phyloP scores from a whole-genome alignment of 2,888 invertebrate species.

The Microplitis manilae region DNA sequence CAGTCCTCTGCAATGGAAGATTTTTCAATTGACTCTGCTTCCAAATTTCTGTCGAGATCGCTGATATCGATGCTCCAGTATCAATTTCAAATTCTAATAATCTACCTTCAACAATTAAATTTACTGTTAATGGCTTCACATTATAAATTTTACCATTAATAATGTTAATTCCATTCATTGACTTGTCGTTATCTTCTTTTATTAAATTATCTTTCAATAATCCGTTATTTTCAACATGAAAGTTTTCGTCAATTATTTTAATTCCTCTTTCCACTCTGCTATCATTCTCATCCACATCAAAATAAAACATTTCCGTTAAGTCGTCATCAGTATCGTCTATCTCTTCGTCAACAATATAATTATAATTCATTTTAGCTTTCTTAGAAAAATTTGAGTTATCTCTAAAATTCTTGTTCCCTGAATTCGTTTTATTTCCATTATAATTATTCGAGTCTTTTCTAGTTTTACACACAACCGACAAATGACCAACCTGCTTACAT shows the following conservation, averaged over 20 bases:
- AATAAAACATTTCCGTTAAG: not conserved
- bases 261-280: not conserved
- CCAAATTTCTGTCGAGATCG: not conserved
- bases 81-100: not conserved
- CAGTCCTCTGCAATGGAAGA: not conserved
- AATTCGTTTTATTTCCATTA: too few relatives aligned
- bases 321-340: too few relatives aligned
- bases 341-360: too few relatives aligned
- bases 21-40: not conserved
- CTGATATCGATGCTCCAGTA: not conserved
- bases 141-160: not conserved
- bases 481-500: too few relatives aligned
- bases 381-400: too few relatives aligned
- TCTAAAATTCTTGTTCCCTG: too few relatives aligned
- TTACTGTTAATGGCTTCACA: not conserved
- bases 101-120: not conserved
- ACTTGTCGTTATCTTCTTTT: not conserved
- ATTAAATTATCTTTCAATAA: not conserved
- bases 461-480: too few relatives aligned
- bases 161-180: not conserved
- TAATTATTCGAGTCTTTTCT: too few relatives aligned
- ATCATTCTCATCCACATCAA: not conserved
- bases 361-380: too few relatives aligned
- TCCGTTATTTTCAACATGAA: constrained; percentile 3
- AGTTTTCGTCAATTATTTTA: not conserved